These are phyloP conservation scores for Cheilosia vulpina DNA, from an alignment of 2,888 invertebrate species.

Conservation along the genomic window DNA sequence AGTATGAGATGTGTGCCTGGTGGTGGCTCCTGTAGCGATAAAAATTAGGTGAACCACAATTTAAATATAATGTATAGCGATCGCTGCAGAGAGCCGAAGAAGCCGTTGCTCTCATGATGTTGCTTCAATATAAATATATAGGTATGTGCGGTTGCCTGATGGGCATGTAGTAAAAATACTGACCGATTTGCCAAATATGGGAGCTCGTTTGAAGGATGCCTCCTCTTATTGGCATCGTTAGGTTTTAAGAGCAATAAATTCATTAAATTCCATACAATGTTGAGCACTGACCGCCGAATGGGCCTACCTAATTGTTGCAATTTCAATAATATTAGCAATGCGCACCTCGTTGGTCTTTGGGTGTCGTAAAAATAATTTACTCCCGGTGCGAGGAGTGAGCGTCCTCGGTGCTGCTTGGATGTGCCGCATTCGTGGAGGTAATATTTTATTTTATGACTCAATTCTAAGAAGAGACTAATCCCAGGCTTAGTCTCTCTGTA, in stretches of 20 bases:
- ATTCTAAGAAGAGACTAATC: conserved; percentile 53
- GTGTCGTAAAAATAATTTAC: conserved; percentile 69
- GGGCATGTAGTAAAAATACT: conserved; percentile 47
- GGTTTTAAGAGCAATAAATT: conserved; percentile 70
- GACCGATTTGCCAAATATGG: conserved; percentile 66
- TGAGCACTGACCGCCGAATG: conserved; percentile 34
- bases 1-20: conserved; percentile 29
- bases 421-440: conserved; percentile 32
- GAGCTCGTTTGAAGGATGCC: conserved; percentile 56
- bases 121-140: neutral
- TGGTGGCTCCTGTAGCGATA: conserved; percentile 38
- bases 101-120: conserved; percentile 18
- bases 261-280: conserved; percentile 75
- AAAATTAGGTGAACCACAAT: conserved; percentile 72
- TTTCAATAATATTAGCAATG: conserved; percentile 60
- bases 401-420: neutral
- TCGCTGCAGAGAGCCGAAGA: conserved; percentile 14
- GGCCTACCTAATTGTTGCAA: conserved; percentile 63
- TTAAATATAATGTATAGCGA: conserved; percentile 45
- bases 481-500: conserved; percentile 14
- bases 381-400: conserved; percentile 17
- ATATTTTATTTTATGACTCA: conserved; percentile 48
- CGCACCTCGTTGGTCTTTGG: conserved; percentile 39
- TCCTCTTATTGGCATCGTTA: conserved; percentile 69
- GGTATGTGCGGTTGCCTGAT: conserved; percentile 1